phyloP scores from a whole-genome alignment of 2,113 vertebrate genomes.

The Cygnus buccinator region DNA sequence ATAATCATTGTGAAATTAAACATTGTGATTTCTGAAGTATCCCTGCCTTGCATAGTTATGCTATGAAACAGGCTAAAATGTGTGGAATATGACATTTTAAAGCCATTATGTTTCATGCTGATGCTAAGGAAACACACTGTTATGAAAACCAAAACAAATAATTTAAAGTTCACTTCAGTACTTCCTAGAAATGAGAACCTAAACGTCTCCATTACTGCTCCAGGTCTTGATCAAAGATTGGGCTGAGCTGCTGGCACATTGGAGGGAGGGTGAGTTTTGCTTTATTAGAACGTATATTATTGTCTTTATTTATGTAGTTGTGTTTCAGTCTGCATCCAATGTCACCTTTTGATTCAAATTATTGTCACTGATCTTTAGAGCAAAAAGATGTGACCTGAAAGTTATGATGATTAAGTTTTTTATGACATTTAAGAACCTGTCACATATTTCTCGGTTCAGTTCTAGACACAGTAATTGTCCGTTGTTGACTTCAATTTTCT shows the following conservation, averaged over 20 bases:
- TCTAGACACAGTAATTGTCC: not conserved
- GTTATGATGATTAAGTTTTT: not conserved
- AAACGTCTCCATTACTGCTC: not conserved
- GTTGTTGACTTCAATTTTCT: not conserved
- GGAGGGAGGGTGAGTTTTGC: not conserved
- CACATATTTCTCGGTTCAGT: not conserved
- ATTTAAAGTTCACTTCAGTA: not conserved
- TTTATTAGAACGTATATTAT: not conserved
- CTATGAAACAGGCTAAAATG: not conserved
- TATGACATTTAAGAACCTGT: not conserved
- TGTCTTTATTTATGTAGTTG: not conserved
- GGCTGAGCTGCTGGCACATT: not conserved
- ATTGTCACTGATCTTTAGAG: not conserved
- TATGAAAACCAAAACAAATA: not conserved
- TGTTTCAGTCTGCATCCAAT: not conserved
- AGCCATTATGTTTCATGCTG: not conserved
- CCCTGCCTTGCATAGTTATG: not conserved
- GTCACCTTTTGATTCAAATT: not conserved
- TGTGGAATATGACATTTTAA: not conserved
- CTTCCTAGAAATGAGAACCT: not conserved
- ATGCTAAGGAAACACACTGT: not conserved
- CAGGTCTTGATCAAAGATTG: not conserved
- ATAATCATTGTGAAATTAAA: not conserved
- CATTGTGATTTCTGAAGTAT: not conserved
- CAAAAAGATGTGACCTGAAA: not conserved